Evolutionary conservation across 2,888 invertebrate species (phyloP).

Genomic region (Lycophotia porphyrea): DNA sequence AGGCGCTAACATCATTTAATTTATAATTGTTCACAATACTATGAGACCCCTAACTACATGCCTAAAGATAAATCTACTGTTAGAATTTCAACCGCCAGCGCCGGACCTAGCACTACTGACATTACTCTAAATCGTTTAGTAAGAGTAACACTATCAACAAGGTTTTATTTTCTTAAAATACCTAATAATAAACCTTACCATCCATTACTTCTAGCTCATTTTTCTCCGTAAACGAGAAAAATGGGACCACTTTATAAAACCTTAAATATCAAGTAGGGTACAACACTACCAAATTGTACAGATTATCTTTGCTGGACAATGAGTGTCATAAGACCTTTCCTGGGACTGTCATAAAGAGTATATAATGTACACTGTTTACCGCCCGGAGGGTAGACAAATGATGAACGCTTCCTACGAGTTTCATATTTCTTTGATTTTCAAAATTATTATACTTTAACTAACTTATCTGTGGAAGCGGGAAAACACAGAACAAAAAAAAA

Average conservation of each 20-base stretch:
- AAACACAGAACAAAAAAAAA: neutral
- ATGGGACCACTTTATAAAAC: neutral
- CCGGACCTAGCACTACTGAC: neutral
- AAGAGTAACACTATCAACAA: neutral
- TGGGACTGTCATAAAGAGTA: neutral
- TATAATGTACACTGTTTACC: conserved; percentile 1
- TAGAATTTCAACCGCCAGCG: neutral
- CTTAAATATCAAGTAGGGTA: neutral
- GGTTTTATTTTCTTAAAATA: neutral
- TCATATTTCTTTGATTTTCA: neutral
- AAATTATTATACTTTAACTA: neutral
- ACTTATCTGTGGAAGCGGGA: neutral
- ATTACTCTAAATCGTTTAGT: neutral
- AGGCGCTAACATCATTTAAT: neutral
- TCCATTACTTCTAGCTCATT: neutral
- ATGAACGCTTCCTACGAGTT: neutral
- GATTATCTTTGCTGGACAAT: neutral
- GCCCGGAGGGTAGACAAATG: neutral
- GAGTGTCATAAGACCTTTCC: neutral
- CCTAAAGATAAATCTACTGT: neutral
- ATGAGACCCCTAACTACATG: too few relatives aligned
- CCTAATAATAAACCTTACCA: neutral
- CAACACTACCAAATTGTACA: neutral
- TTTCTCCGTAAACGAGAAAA: neutral
- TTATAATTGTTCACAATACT: too few relatives aligned